Evolutionary conservation across 1,140 invertebrate species (phyloP).

Genomic region (Euura lappo): DNA sequence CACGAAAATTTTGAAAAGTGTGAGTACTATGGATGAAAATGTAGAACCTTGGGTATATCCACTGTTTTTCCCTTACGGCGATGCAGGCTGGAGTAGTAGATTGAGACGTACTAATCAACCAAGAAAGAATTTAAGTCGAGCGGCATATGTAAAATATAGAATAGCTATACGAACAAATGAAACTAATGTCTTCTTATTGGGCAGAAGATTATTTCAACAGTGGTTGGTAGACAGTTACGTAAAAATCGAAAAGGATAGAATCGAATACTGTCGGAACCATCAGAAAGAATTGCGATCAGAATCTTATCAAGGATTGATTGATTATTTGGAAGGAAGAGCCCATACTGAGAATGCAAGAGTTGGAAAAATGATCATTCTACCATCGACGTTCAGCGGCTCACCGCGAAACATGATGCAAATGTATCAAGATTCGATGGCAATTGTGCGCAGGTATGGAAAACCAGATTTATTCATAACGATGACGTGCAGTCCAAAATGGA

Average conservation of each 20-base stretch:
- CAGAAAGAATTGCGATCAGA: slow-evolving; percentile 23
- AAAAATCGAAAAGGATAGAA: neutral
- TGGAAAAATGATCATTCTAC: slow-evolving; percentile 41
- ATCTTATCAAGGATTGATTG: slow-evolving; percentile 21
- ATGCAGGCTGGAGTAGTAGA: too few species aligned
- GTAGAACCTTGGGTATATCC: too few species aligned
- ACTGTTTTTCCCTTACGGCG: too few species aligned
- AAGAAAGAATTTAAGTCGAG: too few species aligned
- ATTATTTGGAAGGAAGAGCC: slow-evolving; percentile 21
- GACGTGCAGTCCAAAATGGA: slow-evolving; percentile 59
- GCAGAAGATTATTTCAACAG: slow-evolving; percentile 19
- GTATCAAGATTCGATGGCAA: slow-evolving; percentile 52
- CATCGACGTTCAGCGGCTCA: slow-evolving; percentile 45
- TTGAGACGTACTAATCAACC: too few species aligned
- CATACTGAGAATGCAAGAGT: slow-evolving; percentile 12
- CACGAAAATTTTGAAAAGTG: too few species aligned
- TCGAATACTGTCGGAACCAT: neutral
- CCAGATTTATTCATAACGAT: slow-evolving; percentile 52
- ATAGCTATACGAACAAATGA: neutral
- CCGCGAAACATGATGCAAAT: slow-evolving; percentile 53
- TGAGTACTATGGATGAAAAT: too few species aligned
- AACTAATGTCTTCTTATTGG: slow-evolving; percentile 3
- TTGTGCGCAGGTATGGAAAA: slow-evolving; percentile 50
- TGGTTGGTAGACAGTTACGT: slow-evolving; percentile 21
- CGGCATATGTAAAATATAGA: too few species aligned